Evolutionary conservation across 2,888 invertebrate genomes (phyloP).

Genomic region (Drosophila falleni): DNA sequence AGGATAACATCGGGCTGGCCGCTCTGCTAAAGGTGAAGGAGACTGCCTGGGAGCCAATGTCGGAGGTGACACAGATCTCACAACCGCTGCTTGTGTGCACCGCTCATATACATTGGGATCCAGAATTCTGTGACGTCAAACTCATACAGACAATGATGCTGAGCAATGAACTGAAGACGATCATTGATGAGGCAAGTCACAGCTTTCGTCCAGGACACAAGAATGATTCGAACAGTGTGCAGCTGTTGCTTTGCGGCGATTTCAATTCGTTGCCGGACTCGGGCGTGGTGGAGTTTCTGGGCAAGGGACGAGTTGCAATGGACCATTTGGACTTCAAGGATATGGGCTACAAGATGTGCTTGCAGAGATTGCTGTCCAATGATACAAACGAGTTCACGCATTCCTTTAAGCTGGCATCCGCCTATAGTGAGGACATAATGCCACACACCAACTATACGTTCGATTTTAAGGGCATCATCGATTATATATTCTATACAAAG

Average conservation of each 20-base stretch:
- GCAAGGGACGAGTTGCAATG: conserved; percentile 94
- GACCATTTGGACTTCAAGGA: conserved; percentile 99
- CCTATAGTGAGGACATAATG: conserved; percentile 98
- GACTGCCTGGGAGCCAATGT: conserved; percentile 95
- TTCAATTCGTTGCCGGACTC: conserved; percentile 99
- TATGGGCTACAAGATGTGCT: conserved; percentile 95
- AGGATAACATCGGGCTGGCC: conserved; percentile 99
- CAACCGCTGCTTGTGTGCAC: conserved; percentile 98
- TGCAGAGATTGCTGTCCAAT: conserved; percentile 95
- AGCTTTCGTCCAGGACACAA: conserved; percentile 91
- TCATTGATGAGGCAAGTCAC: conserved; percentile 94
- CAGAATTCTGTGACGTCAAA: conserved; percentile 99
- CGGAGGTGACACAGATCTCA: conserved; percentile 90
- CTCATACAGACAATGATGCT: conserved; percentile 99
- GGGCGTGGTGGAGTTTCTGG: conserved; percentile 98
- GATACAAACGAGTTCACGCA: conserved; percentile 97
- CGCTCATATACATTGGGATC: conserved; percentile 99
- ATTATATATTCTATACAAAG: conserved; percentile 99
- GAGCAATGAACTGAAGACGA: conserved; percentile 95
- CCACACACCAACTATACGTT: conserved; percentile 99
- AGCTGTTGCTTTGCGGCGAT: conserved; percentile 97
- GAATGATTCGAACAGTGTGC: conserved; percentile 92
- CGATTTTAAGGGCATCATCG: conserved; percentile 99
- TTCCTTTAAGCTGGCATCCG: conserved; percentile 97
- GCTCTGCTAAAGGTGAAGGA: conserved; percentile 98